Evolutionary conservation across 2,888 invertebrate species (phyloP), one percentile per base, ranked within the genome.

Genomic region (Amiota communis): DNA sequence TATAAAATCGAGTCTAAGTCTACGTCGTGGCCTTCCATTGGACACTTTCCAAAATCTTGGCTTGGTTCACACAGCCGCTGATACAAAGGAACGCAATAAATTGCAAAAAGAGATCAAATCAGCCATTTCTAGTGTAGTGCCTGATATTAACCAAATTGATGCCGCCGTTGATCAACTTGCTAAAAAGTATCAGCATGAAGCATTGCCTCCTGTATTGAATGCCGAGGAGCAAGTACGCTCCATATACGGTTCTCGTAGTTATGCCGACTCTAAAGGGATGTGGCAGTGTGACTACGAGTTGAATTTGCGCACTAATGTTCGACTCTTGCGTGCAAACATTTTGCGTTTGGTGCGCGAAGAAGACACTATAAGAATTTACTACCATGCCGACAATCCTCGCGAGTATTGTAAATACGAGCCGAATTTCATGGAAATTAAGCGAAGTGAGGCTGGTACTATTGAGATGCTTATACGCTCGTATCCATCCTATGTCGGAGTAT

Each of bases 121-220:
- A 36, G 0, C 6, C 36, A 6, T 36, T 36, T 36, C 36, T 36
- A 36, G 6, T 36, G 3, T 36, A 6, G 89, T 94, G 9, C 93
- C 94, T 53, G 87, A 93, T 4, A 81, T 97, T 0, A 88, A 93
- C 2, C 92, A 94, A 53, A 90, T 94, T 15, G 90, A 98, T 88
- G 92, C 92, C 53, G 96, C 95, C 15, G 95, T 95, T 2, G 99
- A 99, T 90, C 93, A 95, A 89, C 92, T 98, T 91, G 95, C 95
- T 2, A 95, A 94, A 83, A 92, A 93, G 79, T 96, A 94, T 85
- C 94, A 97, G 87, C 94, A 95, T 83, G 96, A 96, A 89, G 95
- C 96, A 4, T 90, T 99, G 72, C 98, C 99, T 0, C 98, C 98
- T 0, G 91, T 93, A 48, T 88, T 96, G 1, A 92, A 91, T 46